These are phyloP conservation scores for Drosophila greeni DNA, from an alignment of 2,888 invertebrate genomes.

Conservation along the genomic window DNA sequence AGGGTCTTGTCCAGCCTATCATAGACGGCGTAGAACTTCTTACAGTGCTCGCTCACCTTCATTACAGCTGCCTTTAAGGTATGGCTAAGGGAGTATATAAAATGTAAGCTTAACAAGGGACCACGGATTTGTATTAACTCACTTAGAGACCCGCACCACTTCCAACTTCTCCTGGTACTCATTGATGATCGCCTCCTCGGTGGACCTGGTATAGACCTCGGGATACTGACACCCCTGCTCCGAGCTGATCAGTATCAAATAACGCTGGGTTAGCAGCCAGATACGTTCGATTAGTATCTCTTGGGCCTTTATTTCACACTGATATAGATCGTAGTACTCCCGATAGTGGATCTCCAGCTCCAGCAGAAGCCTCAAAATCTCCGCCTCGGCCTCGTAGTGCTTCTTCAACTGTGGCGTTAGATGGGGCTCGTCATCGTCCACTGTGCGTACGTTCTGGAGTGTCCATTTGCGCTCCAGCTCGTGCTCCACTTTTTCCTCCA, in stretches of 20 bases:
- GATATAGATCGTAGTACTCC: constrained; percentile 49
- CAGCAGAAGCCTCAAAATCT: constrained; percentile 53
- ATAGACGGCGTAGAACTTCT: constrained; percentile 60
- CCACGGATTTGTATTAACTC: neutral
- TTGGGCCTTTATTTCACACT: constrained; percentile 63
- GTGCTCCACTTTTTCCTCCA: constrained; percentile 11
- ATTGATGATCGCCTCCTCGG: constrained; percentile 69
- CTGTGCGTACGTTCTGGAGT: neutral
- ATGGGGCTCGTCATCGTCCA: constrained; percentile 44
- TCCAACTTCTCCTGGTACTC: constrained; percentile 71
- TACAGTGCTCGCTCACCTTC: constrained; percentile 48
- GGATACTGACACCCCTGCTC: constrained; percentile 66
- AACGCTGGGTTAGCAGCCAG: constrained; percentile 74
- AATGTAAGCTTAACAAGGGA: neutral
- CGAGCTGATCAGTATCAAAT: constrained; percentile 67
- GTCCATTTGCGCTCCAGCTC: neutral
- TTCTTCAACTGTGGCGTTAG: constrained; percentile 51
- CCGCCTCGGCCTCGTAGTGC: constrained; percentile 61
- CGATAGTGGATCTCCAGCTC: constrained; percentile 59
- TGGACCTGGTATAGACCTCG: constrained; percentile 66
- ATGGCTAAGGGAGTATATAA: constrained; percentile 34
- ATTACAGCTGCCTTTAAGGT: constrained; percentile 47
- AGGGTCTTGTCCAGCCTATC: constrained; percentile 52
- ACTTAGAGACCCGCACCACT: constrained; percentile 64
- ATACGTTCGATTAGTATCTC: constrained; percentile 63